These are phyloP conservation scores for Staurois parvus DNA, from an alignment of 2,797 vertebrate genomes.

Conservation along the genomic window DNA sequence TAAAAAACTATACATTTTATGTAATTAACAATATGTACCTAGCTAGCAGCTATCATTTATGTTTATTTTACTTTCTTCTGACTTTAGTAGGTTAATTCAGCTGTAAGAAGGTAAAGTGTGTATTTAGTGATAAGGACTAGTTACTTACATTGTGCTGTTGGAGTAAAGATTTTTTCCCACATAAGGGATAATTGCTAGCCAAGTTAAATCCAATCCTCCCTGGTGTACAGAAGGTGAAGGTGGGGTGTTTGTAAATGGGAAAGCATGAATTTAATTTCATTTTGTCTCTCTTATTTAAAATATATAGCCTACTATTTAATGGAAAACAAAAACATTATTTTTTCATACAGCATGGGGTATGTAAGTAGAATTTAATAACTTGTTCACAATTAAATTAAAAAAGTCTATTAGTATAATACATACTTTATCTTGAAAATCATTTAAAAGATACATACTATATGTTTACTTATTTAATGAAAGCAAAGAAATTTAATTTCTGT, in stretches of 20 bases:
- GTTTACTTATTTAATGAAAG: no score
- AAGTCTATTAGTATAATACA: no score
- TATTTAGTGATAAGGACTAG: slow-evolving; percentile 10
- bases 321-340: no score
- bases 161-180: slow-evolving; percentile 86
- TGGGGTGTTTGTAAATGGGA: slow-evolving; percentile 73
- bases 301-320: no score
- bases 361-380: no score
- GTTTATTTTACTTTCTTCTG: background rate
- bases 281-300: no score
- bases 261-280: no score
- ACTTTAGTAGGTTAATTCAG: background rate
- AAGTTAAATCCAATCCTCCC: slow-evolving; percentile 87
- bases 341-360: no score
- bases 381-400: no score
- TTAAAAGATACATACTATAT: no score
- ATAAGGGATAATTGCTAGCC: slow-evolving; percentile 90
- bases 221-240: slow-evolving; percentile 73
- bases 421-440: no score
- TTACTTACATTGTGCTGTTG: slow-evolving; percentile 68
- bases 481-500: no score
- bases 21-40: background rate
- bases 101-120: background rate
- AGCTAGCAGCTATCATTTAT: background rate
- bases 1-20: background rate